Evolutionary conservation across 2,113 vertebrate genomes (phyloP).

Genomic region (Corydoras sp.): DNA sequence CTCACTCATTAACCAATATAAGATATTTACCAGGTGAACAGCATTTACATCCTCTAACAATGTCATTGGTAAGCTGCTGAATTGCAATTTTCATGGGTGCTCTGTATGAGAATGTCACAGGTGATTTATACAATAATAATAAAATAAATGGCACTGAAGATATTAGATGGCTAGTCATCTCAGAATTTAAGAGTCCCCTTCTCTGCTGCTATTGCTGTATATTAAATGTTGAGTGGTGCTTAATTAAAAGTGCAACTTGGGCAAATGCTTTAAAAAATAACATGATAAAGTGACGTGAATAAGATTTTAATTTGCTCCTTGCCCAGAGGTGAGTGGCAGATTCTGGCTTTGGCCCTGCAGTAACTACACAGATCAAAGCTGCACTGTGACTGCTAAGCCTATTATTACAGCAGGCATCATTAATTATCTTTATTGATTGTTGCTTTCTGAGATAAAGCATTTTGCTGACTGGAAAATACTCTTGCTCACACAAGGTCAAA

Average conservation of each 20-base stretch:
- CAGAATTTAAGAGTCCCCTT: conserved; percentile 25
- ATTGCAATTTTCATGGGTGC: conserved; percentile 61
- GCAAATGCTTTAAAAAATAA: conserved; percentile 64
- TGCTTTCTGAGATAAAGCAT: conserved; percentile 99
- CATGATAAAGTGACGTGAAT: conserved; percentile 77
- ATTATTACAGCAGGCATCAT: conserved; percentile 99
- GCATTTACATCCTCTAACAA: background rate
- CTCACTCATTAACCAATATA: no score
- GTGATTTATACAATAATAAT: conserved; percentile 55
- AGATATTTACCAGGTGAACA: no score
- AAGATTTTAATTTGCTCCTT: conserved; percentile 98
- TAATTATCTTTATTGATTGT: conserved; percentile 99
- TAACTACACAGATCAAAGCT: conserved; percentile 94
- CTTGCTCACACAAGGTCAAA: conserved; percentile 92
- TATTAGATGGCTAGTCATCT: conserved; percentile 67
- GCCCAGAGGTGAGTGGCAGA: conserved; percentile 86
- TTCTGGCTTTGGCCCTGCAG: conserved; percentile 93
- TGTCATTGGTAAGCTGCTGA: conserved; percentile 45
- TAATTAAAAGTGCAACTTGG: conserved; percentile 63
- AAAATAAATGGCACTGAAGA: conserved; percentile 51
- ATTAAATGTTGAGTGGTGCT: conserved; percentile 62
- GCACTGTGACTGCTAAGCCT: conserved; percentile 98
- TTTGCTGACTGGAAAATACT: conserved; percentile 99
- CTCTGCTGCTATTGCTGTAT: conserved; percentile 62
- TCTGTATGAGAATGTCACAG: conserved; percentile 53